Evolutionary conservation across 2,888 invertebrate species (phyloP).

Genomic region (Holacanthella duospinosa): DNA sequence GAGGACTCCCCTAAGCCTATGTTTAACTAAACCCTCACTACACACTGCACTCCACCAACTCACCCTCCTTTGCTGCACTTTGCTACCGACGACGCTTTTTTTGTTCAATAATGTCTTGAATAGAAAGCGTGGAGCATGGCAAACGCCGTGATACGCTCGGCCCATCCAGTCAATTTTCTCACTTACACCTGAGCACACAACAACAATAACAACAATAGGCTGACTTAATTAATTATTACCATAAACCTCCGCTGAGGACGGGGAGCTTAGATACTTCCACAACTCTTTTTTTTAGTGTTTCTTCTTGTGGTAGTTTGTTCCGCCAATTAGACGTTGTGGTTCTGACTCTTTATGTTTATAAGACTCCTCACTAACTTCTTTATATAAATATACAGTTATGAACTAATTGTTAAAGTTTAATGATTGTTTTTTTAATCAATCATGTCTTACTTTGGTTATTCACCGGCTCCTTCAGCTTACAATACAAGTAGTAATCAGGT

Average conservation of each 20-base stretch:
- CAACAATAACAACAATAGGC: background rate
- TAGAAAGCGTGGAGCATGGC: conserved; percentile 4
- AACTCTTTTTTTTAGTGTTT: too few species aligned
- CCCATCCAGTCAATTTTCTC: conserved; percentile 10
- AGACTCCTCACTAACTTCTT: too few species aligned
- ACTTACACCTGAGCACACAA: conserved; percentile 36
- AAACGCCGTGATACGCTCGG: conserved; percentile 18
- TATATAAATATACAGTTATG: too few species aligned
- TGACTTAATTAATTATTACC: too few species aligned
- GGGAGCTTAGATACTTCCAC: too few species aligned
- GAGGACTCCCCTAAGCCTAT: conserved; percentile 23
- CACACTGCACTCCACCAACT: background rate
- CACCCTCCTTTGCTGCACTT: conserved; percentile 4
- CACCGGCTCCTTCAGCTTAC: conserved; percentile 27
- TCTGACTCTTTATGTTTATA: too few species aligned
- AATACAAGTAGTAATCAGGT: conserved; percentile 27
- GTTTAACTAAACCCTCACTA: conserved; percentile 13
- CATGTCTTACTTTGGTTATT: conserved; percentile 37
- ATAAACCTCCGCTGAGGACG: background rate
- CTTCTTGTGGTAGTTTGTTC: too few species aligned
- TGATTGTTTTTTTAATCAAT: too few species aligned
- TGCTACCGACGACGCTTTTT: background rate
- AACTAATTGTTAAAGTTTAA: too few species aligned
- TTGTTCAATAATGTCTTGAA: too few species aligned
- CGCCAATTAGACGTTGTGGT: too few species aligned